These are phyloP conservation scores for Okapia johnstoni DNA, from an alignment of 2,113 vertebrate species.

Conservation along the genomic window DNA sequence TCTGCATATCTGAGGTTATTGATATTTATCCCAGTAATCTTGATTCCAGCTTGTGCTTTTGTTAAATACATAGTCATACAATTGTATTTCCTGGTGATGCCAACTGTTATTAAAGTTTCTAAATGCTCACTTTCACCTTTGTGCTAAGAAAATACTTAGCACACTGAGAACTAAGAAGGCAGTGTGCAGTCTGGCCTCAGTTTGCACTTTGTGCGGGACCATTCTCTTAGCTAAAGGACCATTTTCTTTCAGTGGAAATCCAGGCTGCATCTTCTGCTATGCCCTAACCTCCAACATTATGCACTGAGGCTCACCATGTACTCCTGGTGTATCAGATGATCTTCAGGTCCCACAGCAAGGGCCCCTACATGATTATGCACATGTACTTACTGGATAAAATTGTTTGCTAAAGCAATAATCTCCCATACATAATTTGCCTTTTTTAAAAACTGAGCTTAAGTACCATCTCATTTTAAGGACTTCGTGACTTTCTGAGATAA, in stretches of 20 bases:
- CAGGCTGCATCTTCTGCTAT: background rate
- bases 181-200: background rate
- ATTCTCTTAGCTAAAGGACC: background rate
- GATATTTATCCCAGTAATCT: background rate
- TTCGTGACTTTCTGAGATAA: background rate
- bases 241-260: background rate
- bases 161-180: background rate
- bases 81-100: background rate
- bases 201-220: background rate
- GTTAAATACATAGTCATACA: background rate
- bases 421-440: background rate
- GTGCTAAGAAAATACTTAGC: no score
- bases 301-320: background rate
- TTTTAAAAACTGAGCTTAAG: background rate
- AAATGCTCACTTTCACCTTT: background rate
- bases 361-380: no score
- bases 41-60: background rate
- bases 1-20: background rate
- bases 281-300: background rate
- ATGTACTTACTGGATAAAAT: background rate
- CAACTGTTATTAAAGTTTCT: background rate
- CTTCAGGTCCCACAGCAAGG: background rate
- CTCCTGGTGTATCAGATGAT: background rate
- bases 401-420: background rate
- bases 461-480: background rate